A percentile compares a stretch with the other conserved stretches of the same genome.
Evolutionary conservation across 2,888 invertebrate genomes (phyloP).

Genomic region (Ptilodon capucinus): DNA sequence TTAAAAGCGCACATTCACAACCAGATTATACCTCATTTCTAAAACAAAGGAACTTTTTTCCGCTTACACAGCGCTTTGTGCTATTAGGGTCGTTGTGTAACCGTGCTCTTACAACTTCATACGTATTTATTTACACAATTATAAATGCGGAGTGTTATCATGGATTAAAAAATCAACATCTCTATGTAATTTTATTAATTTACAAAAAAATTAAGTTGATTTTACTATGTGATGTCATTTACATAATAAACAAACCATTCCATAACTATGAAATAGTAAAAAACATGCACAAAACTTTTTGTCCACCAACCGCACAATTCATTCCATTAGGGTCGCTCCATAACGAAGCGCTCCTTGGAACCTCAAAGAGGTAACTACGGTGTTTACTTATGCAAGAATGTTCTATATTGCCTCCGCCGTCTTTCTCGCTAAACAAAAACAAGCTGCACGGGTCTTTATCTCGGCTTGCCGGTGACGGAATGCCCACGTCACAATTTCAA

Average conservation of each 20-base stretch:
- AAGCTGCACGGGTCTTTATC: conserved; percentile 9
- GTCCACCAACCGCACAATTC: conserved; percentile 1
- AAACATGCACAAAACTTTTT: conserved; percentile 18
- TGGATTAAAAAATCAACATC: no score
- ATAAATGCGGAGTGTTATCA: no score
- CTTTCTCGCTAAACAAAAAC: conserved; percentile 17
- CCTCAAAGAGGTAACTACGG: conserved; percentile 30
- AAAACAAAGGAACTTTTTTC: not conserved
- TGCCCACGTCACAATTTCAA: no score
- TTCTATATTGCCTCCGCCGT: conserved; percentile 8
- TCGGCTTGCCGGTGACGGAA: not conserved
- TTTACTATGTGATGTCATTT: no score
- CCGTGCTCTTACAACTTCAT: not conserved
- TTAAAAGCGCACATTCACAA: no score
- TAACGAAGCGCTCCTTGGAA: conserved; percentile 11
- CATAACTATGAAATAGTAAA: no score
- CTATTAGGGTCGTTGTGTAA: not conserved
- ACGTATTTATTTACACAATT: no score
- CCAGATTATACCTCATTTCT: not conserved
- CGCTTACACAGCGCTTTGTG: not conserved
- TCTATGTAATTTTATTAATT: no score
- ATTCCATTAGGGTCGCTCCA: conserved; percentile 8
- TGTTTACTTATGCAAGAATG: conserved; percentile 27
- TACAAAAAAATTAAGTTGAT: no score
- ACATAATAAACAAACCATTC: no score